Base-by-base conservation (phyloP, 1,140 invertebrate species). In the Drosophila orosa region DNA sequence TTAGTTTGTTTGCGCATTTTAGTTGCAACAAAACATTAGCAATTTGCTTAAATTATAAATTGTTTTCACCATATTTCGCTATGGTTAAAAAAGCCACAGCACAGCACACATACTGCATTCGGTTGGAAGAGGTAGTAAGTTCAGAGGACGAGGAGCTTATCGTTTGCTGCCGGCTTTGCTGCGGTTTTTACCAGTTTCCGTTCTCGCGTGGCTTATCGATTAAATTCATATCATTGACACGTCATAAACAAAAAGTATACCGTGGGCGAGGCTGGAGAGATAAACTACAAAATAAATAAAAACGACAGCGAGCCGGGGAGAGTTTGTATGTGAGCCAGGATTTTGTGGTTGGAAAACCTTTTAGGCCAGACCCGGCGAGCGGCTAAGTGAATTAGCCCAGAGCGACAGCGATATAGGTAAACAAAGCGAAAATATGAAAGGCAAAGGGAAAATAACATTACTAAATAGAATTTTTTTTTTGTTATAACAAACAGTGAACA, bases 141-240 rank as follows among this genome's bases (percentile, higher is more conserved):
- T 52, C 45, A 27, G 29, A 47, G 50, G 65, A 71, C 17, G 65
- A 58, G 52, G 33, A 39, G 67, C 67, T 71, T 71, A 71, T 71
- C 67, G 65, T 39, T 56, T 37, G 40, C 65, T 57, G 65, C 50
- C 65, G 65, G 67, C 67, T 71, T 68, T 68, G 31, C 42, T 71
- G 67, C 33, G 67, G 67, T 71, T 71, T 71, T 69, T 47, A 22
- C 50, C 67, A 57, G 47, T 71, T 71, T 71, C 67, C 65, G 65
- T 39, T 71, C 65, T 57, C 42, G 50, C 67, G 65, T 57, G 65
- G 67, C 65, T 71, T 71, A 71, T 71, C 67, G 65, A 71, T 71
- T 71, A 71, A 69, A 71, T 71, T 71, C 67, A 71, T 71, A 71
- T 71, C 67, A 71, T 71, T 71, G 65, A 48, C 67, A 71, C 67